Percentiles rank a stretch among this genome's conserved stretches.
These are phyloP conservation scores for Lumbricus terrestris DNA, from an alignment of 2,888 invertebrate genomes.

Conservation along the genomic window DNA sequence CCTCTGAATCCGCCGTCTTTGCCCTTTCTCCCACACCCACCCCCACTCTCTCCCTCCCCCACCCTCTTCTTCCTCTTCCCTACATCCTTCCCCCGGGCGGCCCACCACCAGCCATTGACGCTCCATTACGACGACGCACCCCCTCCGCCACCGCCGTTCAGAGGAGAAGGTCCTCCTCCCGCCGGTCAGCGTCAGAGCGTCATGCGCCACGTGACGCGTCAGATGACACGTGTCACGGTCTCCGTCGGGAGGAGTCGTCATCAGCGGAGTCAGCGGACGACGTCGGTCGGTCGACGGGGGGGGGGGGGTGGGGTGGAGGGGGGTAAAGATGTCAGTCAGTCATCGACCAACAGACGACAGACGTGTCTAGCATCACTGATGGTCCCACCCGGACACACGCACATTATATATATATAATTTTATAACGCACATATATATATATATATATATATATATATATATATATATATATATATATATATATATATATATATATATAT, in stretches of 20 bases:
- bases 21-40: background rate
- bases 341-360: background rate
- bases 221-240: background rate
- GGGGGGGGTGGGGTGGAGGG: too few species aligned
- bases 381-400: background rate
- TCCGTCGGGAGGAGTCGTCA: background rate
- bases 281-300: background rate
- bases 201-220: slow-evolving; percentile 3
- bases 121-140: background rate
- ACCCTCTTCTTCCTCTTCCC: background rate
- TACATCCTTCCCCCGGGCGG: background rate
- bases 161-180: background rate
- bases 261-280: too few species aligned
- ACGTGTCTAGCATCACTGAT: background rate
- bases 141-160: background rate
- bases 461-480: background rate
- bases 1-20: too few species aligned
- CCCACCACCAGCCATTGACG: background rate
- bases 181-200: background rate
- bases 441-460: background rate
- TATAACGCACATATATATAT: background rate
- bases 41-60: background rate
- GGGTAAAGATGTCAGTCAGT: background rate
- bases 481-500: background rate
- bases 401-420: background rate